phyloP scores from a whole-genome alignment of 2,888 invertebrate genomes.

The Eilema depressum region DNA sequence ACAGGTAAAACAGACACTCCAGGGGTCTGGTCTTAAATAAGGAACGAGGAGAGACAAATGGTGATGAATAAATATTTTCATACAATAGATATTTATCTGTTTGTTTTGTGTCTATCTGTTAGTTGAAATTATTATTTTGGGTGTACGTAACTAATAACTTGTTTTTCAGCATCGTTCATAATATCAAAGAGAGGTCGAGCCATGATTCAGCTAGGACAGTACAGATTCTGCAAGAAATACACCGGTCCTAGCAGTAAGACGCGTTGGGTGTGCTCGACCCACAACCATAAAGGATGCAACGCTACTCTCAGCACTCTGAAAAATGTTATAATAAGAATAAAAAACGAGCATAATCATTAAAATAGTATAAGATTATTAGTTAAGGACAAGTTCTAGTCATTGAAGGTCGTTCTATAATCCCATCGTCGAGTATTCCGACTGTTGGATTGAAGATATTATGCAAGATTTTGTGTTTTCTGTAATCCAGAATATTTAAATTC shows the following conservation, averaged over 20 bases:
- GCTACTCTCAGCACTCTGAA: conserved; percentile 52
- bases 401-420: too few species aligned
- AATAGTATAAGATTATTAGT: neutral
- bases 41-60: neutral
- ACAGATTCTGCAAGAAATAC: conserved; percentile 25
- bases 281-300: conserved; percentile 20
- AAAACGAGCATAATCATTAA: conserved; percentile 23
- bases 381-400: too few species aligned
- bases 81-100: neutral
- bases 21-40: neutral
- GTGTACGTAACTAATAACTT: neutral
- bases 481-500: too few species aligned
- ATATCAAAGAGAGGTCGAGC: conserved; percentile 15
- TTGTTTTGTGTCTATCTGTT: too few species aligned
- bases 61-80: neutral
- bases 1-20: too few species aligned
- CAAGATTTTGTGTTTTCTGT: too few species aligned
- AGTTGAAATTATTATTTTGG: neutral
- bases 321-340: conserved; percentile 8
- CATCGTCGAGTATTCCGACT: neutral
- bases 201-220: conserved; percentile 14
- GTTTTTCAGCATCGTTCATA: conserved; percentile 21
- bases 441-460: neutral
- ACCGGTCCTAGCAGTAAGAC: neutral
- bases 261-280: conserved; percentile 28